phyloP scores from a whole-genome alignment of 2,113 vertebrate genomes.

The Calypte anna region DNA sequence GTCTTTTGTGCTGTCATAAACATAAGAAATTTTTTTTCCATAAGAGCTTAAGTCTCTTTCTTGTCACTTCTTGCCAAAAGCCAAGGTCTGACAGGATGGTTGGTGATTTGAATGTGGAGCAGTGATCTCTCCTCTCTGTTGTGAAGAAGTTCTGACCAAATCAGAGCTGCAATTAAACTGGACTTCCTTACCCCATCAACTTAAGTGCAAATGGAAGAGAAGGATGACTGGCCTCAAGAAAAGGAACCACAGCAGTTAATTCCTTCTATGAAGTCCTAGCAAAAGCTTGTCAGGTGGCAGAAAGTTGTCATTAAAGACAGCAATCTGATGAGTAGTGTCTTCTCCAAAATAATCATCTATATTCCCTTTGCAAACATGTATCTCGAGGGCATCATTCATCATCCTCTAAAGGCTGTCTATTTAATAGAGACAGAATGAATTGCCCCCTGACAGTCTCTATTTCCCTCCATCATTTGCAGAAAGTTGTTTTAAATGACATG shows the following conservation, averaged over 20 bases:
- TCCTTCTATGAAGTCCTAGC: neutral
- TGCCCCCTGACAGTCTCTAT: neutral
- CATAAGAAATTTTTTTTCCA: neutral
- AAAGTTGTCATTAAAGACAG: neutral
- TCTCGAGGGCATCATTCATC: neutral
- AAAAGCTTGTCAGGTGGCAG: neutral
- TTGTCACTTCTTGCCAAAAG: neutral
- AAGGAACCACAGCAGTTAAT: neutral
- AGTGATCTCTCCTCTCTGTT: neutral
- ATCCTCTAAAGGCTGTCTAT: neutral
- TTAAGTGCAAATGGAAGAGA: neutral
- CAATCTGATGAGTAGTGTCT: neutral
- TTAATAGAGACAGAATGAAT: neutral
- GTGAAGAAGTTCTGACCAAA: neutral
- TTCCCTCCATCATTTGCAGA: neutral
- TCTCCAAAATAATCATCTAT: neutral
- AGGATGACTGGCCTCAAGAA: neutral
- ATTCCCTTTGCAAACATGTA: neutral
- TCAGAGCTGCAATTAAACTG: neutral
- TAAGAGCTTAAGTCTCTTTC: neutral
- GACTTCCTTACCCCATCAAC: neutral
- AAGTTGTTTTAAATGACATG: neutral
- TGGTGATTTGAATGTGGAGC: neutral
- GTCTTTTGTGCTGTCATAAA: neutral
- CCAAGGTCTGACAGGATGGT: neutral